phyloP scores from a whole-genome alignment of 2,888 invertebrate genomes.

The Caradrina clavipalpis region DNA sequence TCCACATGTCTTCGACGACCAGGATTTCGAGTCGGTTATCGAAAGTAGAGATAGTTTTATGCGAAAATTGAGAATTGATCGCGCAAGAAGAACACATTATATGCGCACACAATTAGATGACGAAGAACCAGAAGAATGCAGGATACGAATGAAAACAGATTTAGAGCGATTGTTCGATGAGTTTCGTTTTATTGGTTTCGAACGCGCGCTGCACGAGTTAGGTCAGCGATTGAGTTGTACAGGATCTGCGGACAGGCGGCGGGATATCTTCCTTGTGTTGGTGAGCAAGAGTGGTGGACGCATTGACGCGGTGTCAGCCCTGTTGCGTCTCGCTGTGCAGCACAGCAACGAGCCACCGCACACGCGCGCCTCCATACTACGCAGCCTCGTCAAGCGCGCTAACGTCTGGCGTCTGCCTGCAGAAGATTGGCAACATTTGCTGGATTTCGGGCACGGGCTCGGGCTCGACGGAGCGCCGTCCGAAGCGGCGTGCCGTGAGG shows the following conservation, averaged over 20 bases:
- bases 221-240: conserved; percentile 70
- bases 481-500: conserved; percentile 76
- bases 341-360: conserved; percentile 78
- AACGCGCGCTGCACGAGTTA: conserved; percentile 74
- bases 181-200: conserved; percentile 77
- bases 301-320: conserved; percentile 67
- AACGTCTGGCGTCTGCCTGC: conserved; percentile 77
- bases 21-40: background rate
- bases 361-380: conserved; percentile 78
- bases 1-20: conserved; percentile 55
- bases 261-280: conserved; percentile 80
- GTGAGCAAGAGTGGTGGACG: conserved; percentile 81
- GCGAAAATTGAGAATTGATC: too few species aligned
- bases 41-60: too few species aligned
- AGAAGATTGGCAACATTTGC: conserved; percentile 71
- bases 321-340: conserved; percentile 71
- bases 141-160: conserved; percentile 56
- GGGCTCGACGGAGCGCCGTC: conserved; percentile 76
- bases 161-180: conserved; percentile 78
- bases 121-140: conserved; percentile 46
- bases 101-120: too few species aligned
- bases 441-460: conserved; percentile 74
- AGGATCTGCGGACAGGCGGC: conserved; percentile 73
- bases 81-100: too few species aligned
- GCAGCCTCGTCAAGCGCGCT: conserved; percentile 80